Evolutionary conservation across 2,888 invertebrate species (phyloP).

Genomic region (Limnephilus marmoratus): DNA sequence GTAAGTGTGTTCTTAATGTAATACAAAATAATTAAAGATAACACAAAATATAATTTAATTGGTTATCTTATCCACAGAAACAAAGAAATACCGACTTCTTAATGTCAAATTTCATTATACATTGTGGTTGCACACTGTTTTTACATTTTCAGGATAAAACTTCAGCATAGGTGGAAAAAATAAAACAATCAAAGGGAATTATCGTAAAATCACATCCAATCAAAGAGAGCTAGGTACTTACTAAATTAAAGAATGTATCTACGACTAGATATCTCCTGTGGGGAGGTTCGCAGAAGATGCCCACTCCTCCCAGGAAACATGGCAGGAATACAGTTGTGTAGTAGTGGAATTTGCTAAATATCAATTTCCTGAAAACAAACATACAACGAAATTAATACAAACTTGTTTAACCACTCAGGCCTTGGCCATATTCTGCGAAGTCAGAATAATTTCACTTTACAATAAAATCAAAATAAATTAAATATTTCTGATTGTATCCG

Average conservation of each 20-base stretch:
- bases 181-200: not conserved
- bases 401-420: not conserved
- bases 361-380: conserved; percentile 70
- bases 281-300: conserved; percentile 75
- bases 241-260: conserved; percentile 76
- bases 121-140: not conserved
- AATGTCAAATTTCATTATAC: no score
- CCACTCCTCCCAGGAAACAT: conserved; percentile 74
- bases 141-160: not conserved
- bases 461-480: no score
- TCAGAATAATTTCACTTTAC: no score
- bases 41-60: no score
- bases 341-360: conserved; percentile 75
- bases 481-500: no score
- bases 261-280: conserved; percentile 74
- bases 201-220: conserved; percentile 30
- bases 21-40: no score
- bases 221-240: conserved; percentile 68
- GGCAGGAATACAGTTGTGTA: conserved; percentile 75
- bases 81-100: no score
- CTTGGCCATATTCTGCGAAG: no score
- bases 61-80: no score
- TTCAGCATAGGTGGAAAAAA: not conserved
- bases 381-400: conserved; percentile 43
- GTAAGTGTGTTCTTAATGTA: no score